These are phyloP conservation scores for Carassius auratus DNA, from an alignment of 2,113 vertebrate genomes.

Conservation along the genomic window DNA sequence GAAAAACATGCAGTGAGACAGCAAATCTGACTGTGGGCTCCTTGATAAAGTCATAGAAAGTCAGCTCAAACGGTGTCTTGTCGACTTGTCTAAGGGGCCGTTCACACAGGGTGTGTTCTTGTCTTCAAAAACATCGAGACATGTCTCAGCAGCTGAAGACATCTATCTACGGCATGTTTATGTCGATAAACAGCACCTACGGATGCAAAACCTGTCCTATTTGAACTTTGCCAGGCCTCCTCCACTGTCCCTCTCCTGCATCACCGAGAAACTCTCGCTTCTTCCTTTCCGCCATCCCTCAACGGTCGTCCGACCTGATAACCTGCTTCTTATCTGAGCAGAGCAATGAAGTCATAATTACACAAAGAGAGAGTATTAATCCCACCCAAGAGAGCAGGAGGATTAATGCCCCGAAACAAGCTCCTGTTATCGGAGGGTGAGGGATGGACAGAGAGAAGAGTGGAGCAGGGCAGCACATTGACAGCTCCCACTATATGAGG, in stretches of 20 bases:
- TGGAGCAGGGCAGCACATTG: conserved; percentile 20
- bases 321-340: conserved; percentile 33
- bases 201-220: no score
- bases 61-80: not conserved
- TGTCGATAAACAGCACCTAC: not conserved
- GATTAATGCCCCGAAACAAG: conserved; percentile 39
- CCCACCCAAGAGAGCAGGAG: conserved; percentile 40
- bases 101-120: not conserved
- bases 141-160: not conserved
- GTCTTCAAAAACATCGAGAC: not conserved
- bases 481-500: conserved; percentile 24
- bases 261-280: not conserved
- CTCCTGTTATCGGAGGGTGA: conserved; percentile 29
- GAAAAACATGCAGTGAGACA: conserved; percentile 9
- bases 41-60: conserved; percentile 6
- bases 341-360: conserved; percentile 44
- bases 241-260: no score
- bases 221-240: not conserved
- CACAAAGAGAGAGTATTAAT: conserved; percentile 34
- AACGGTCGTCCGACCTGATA: conserved; percentile 28
- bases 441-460: conserved; percentile 37
- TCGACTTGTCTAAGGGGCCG: not conserved
- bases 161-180: not conserved
- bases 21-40: not conserved
- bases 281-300: not conserved